Evolutionary conservation across 23 tunicate genomes (phyloP), one percentile per base, ranked within the genome.

Genomic region (Trididemnum clinides): DNA sequence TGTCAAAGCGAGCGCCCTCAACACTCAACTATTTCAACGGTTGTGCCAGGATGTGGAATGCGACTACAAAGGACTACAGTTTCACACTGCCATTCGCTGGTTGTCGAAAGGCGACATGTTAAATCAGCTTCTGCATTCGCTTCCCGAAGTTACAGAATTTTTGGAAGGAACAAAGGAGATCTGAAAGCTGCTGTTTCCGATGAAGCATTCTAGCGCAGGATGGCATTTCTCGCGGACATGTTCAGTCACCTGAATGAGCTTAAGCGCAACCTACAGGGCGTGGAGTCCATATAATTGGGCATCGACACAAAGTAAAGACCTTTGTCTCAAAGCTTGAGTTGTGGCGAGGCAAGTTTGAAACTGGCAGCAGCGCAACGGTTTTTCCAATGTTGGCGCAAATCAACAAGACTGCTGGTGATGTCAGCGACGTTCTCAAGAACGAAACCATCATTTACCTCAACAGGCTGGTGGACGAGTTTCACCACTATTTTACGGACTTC

Each of bases 221-320:
- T n/a, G n/a, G n/a, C n/a, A n/a, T n/a, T n/a, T n/a, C n/a, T n/a
- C 69, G 22, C 69, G 26, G 27, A 62, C 69, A 12, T 62, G 69
- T 12, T 18, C 69, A 18, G 69, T 62, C 69, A 62, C 69, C 69
- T 62, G 27, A 62, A 62, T 62, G 27, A 62, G 27, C 69, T 80
- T 54, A 80, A 80, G 21, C 85, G 85, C 77, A 80, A 80, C 80
- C 63, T 64, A 80, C 85, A 80, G 63, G 85, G 85, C 44, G 20
- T 6, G 77, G 77, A 71, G 49, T 33, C 39, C 39, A 21, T 7
- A 10, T 4, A 25, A 25, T 33, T 21, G 44, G 44, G 82, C 39
- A 62, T 62, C 69, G 69, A 62, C 26, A 62, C 69, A 62, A 62
- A 62, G 69, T 62, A 26, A 62, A 12, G 26, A 26, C 69, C 69